Conservation (phyloP, 2,113 vertebrate genomes). For the Ursus arctos region DNA sequence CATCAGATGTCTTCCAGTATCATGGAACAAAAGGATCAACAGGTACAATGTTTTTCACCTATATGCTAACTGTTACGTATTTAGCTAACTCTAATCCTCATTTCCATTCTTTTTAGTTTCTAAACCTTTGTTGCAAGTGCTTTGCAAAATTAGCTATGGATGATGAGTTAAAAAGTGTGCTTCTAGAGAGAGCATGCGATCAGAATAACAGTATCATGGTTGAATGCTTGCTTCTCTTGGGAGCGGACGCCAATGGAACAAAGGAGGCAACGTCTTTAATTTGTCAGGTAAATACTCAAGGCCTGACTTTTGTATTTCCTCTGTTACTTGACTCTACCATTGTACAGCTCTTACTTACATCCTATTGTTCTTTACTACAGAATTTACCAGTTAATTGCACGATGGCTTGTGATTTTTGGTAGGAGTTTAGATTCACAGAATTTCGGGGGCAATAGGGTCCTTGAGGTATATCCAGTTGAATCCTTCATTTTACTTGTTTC, state of each 20-base stretch:
- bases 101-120: constrained; percentile 87
- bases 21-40: constrained; percentile 85
- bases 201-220: constrained; percentile 91
- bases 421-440: neutral
- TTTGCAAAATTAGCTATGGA: constrained; percentile 93
- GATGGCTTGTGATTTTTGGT: neutral
- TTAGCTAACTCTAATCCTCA: constrained; percentile 19
- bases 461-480: neutral
- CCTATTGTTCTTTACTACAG: neutral
- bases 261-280: constrained; percentile 93
- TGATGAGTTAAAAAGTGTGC: constrained; percentile 89
- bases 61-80: neutral
- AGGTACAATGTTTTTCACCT: constrained; percentile 83
- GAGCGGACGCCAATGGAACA: constrained; percentile 94
- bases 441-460: neutral
- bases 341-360: neutral
- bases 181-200: constrained; percentile 94
- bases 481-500: neutral
- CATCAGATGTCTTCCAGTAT: constrained; percentile 90
- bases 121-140: constrained; percentile 92
- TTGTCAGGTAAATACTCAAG: constrained; percentile 90
- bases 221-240: constrained; percentile 94
- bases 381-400: neutral
- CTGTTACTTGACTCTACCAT: neutral
- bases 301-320: neutral